phyloP scores from a whole-genome alignment of 2,797 vertebrate species.

The Falco berigora region DNA sequence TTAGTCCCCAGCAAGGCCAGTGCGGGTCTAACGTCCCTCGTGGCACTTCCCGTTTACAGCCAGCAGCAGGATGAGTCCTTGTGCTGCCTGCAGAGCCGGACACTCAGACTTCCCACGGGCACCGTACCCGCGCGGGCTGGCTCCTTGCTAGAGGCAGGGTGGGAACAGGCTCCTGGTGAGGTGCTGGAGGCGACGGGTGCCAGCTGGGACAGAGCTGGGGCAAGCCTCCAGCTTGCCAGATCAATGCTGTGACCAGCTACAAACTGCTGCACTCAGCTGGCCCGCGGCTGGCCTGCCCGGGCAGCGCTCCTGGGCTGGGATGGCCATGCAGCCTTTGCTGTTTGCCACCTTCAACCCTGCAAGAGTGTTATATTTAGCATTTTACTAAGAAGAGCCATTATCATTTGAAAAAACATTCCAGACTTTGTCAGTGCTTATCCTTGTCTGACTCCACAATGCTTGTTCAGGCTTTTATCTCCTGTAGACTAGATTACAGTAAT shows the following conservation, averaged over 20 bases:
- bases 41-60: accelerated
- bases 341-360: not conserved
- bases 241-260: not conserved
- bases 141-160: not conserved
- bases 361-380: not conserved
- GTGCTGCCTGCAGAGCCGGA: accelerated
- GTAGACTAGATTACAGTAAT: conserved; percentile 10
- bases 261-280: accelerated
- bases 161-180: not conserved
- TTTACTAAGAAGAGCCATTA: conserved; percentile 10
- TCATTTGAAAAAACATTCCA: not conserved
- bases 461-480: not conserved
- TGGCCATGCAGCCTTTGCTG: not conserved
- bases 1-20: not conserved
- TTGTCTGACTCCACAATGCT: conserved; percentile 15
- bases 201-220: not conserved
- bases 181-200: not conserved
- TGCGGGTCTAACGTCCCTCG: accelerated
- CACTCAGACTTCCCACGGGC: accelerated
- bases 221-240: not conserved
- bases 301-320: not conserved
- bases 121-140: accelerated
- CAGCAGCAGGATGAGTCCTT: not conserved
- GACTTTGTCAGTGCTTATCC: conserved; percentile 18
- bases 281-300: not conserved